A percentile compares a stretch with the other conserved stretches of the same genome.
phyloP scores from a whole-genome alignment of 2,888 invertebrate species.

The Ochropacha duplaris region DNA sequence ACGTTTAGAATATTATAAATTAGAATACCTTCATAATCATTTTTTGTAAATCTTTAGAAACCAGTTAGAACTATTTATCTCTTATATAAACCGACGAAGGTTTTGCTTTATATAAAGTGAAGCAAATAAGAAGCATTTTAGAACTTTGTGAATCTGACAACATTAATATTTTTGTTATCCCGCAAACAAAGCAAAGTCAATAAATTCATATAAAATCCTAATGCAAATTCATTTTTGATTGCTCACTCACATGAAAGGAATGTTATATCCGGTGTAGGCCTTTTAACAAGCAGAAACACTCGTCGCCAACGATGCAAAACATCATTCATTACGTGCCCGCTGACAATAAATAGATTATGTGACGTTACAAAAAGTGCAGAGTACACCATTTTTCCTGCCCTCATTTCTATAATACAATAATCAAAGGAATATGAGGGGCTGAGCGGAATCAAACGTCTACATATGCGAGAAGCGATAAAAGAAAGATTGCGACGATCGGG shows the following conservation, averaged over 20 bases:
- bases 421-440: slow-evolving; percentile 78
- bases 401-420: slow-evolving; percentile 76
- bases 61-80: too few relatives aligned
- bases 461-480: slow-evolving; percentile 74
- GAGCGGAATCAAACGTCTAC: slow-evolving; percentile 69
- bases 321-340: slow-evolving; percentile 71
- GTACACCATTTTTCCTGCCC: slow-evolving; percentile 63
- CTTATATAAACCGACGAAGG: too few relatives aligned
- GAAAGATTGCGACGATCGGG: slow-evolving; percentile 56
- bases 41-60: too few relatives aligned
- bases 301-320: slow-evolving; percentile 69
- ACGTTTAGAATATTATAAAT: too few relatives aligned
- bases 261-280: slow-evolving; percentile 47
- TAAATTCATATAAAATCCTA: slow-evolving; percentile 35
- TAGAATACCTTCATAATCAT: too few relatives aligned
- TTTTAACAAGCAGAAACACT: slow-evolving; percentile 67
- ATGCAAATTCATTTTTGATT: slow-evolving; percentile 62
- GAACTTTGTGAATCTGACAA: background rate
- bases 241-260: slow-evolving; percentile 58
- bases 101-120: too few relatives aligned
- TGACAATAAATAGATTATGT: slow-evolving; percentile 79
- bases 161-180: slow-evolving; percentile 4
- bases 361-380: slow-evolving; percentile 72
- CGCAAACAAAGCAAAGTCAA: slow-evolving; percentile 26
- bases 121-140: background rate